These are phyloP conservation scores for Drosophila acutilabella DNA, from an alignment of 2,888 invertebrate genomes.

Conservation along the genomic window DNA sequence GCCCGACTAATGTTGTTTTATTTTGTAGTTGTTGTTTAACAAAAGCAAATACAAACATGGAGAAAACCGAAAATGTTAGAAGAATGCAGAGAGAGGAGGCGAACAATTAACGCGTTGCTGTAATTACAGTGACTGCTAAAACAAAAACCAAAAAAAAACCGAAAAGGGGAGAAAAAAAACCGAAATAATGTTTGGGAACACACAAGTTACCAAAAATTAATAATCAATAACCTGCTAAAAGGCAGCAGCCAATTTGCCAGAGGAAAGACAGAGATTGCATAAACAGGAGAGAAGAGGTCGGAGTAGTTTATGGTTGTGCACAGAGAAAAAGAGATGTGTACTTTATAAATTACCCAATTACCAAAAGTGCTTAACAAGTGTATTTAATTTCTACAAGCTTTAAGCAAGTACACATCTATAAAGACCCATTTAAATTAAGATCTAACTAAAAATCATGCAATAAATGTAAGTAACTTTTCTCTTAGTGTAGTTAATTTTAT, in stretches of 20 bases:
- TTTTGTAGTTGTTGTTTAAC: slow-evolving; percentile 17
- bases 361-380: no score
- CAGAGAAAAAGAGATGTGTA: background rate
- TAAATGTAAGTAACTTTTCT: background rate
- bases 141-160: slow-evolving; percentile 31
- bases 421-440: no score
- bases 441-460: no score
- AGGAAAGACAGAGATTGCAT: background rate
- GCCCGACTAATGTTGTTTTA: slow-evolving; percentile 63
- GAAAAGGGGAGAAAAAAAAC: slow-evolving; percentile 19
- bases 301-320: slow-evolving; percentile 42
- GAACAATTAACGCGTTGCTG: slow-evolving; percentile 79
- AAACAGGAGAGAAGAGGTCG: slow-evolving; percentile 6
- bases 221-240: slow-evolving; percentile 81
- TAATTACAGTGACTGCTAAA: slow-evolving; percentile 75
- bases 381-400: no score
- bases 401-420: no score
- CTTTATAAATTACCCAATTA: no score
- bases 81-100: slow-evolving; percentile 60
- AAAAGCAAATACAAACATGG: slow-evolving; percentile 67
- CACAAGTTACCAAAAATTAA: slow-evolving; percentile 64
- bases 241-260: slow-evolving; percentile 53
- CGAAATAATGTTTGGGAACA: slow-evolving; percentile 46
- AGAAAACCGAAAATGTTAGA: slow-evolving; percentile 40
- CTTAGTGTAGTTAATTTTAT: slow-evolving; percentile 64